phyloP scores from a whole-genome alignment of 2,888 invertebrate species.

The Diabrotica balteata region DNA sequence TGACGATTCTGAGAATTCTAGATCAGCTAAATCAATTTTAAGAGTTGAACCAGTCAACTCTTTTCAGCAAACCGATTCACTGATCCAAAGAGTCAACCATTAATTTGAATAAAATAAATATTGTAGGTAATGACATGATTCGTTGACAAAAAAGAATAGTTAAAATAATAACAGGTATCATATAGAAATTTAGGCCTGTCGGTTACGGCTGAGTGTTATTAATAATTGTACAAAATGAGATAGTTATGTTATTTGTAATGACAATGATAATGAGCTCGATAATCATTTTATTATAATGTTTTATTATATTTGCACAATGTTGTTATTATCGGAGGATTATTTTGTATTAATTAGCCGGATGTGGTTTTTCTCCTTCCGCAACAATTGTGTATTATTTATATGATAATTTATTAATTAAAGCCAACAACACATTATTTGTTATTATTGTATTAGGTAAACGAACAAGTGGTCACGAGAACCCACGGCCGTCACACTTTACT shows the following conservation, averaged over 20 bases:
- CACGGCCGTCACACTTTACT: constrained; percentile 26
- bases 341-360: constrained; percentile 44
- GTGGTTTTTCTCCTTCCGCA: constrained; percentile 44
- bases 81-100: too few species aligned
- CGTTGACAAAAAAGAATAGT: too few species aligned
- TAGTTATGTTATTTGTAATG: constrained; percentile 31
- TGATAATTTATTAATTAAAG: constrained; percentile 44
- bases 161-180: constrained; percentile 21
- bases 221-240: constrained; percentile 32
- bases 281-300: constrained; percentile 37
- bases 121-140: too few species aligned
- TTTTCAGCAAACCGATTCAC: too few species aligned
- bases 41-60: too few species aligned
- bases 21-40: too few species aligned
- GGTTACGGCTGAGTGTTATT: constrained; percentile 18
- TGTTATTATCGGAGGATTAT: constrained; percentile 39
- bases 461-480: constrained; percentile 30
- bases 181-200: constrained; percentile 14
- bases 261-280: constrained; percentile 37
- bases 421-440: constrained; percentile 39
- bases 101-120: too few species aligned
- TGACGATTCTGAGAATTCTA: too few species aligned
- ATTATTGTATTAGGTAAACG: constrained; percentile 34
- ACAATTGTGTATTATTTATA: constrained; percentile 43
- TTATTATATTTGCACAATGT: constrained; percentile 39